Base-by-base conservation (phyloP, 1,140 invertebrate genomes). In the Nasonia giraulti region DNA sequence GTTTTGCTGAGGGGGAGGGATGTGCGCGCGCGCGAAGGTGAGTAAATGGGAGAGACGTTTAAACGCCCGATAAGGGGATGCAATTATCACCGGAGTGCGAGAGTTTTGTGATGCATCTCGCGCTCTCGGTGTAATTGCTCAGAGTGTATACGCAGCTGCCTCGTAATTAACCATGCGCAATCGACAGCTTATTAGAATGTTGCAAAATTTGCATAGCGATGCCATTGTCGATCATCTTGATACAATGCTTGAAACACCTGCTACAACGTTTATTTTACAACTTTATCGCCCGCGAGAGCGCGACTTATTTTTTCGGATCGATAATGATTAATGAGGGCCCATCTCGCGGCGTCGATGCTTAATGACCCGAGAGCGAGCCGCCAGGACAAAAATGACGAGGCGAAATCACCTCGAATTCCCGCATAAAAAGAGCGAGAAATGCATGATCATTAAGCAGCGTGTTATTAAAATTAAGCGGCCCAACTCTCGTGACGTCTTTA, bases 51-150 rank as follows among this genome's bases (percentile, higher is more conserved):
- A 80, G 83, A 14, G 78, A 80, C 77, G 82, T 71, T 47, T 50
- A 66, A 74, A 33, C 50, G 3, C 14, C 84, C 27, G 84, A 81
- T 85, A 85, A 85, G 73, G 40, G 71, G 50, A 81, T 77, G 79
- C 79, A 85, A 81, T 85, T 85, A 85, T 77, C 79, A 55, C 40
- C 40, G 40, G 40, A 8, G 10, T 7, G 10, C 40, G 10, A 44
- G 7, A 44, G 40, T 44, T 44, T 44, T 44, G 6, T n/a, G 55
- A 62, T n/a, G 55, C 17, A 20, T 62, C 3, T 37, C 1, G 50
- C 12, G 50, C 12, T 4, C 17, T 17, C 20, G 20, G 20, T 17
- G 55, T 62, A n/a, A 62, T 62, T 20, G 55, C 20, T 62, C 2
- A 7, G n/a, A 62, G 55, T 62, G 5, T 62, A 62, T n/a, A 62